Percentiles rank a stretch among this genome's conserved stretches.
phyloP scores from a whole-genome alignment of 2,888 invertebrate genomes.

The Drosophila seclusa region DNA sequence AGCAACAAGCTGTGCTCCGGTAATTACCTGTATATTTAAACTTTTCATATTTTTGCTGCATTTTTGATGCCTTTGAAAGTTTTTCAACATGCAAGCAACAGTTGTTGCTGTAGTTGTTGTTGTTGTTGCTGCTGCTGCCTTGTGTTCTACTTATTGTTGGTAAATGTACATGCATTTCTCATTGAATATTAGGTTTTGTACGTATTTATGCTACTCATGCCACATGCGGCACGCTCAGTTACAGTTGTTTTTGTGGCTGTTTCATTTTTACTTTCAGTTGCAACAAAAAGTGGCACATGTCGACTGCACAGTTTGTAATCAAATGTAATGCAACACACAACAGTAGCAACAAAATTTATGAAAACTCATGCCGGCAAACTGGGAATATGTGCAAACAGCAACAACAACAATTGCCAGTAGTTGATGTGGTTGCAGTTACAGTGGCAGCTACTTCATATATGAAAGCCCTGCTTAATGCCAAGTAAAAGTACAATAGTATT shows the following conservation, averaged over 20 bases:
- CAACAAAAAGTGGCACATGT: slow-evolving; percentile 76
- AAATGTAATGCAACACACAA: slow-evolving; percentile 58
- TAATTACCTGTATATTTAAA: slow-evolving; percentile 64
- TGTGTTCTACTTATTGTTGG: slow-evolving; percentile 70
- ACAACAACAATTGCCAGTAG: not conserved
- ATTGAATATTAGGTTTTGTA: slow-evolving; percentile 59
- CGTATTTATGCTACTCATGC: slow-evolving; percentile 63
- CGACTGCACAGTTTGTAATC: slow-evolving; percentile 72
- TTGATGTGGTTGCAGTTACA: slow-evolving; percentile 3
- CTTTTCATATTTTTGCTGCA: slow-evolving; percentile 65
- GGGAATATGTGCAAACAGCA: slow-evolving; percentile 37
- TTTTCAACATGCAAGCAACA: slow-evolving; percentile 48
- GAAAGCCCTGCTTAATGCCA: slow-evolving; percentile 51
- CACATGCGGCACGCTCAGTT: slow-evolving; percentile 49
- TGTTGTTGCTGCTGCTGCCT: slow-evolving; percentile 36
- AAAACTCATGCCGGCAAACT: slow-evolving; percentile 52
- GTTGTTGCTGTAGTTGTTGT: slow-evolving; percentile 30
- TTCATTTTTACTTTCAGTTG: slow-evolving; percentile 72
- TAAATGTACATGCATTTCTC: slow-evolving; percentile 45
- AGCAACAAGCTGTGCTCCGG: slow-evolving; percentile 60
- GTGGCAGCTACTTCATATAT: slow-evolving; percentile 21
- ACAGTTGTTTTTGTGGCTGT: slow-evolving; percentile 41
- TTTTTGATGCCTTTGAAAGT: slow-evolving; percentile 60
- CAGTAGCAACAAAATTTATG: slow-evolving; percentile 44
- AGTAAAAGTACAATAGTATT: slow-evolving; percentile 64